Conservation (phyloP, 2,888 invertebrate genomes). For the Limnephilus lunatus region DNA sequence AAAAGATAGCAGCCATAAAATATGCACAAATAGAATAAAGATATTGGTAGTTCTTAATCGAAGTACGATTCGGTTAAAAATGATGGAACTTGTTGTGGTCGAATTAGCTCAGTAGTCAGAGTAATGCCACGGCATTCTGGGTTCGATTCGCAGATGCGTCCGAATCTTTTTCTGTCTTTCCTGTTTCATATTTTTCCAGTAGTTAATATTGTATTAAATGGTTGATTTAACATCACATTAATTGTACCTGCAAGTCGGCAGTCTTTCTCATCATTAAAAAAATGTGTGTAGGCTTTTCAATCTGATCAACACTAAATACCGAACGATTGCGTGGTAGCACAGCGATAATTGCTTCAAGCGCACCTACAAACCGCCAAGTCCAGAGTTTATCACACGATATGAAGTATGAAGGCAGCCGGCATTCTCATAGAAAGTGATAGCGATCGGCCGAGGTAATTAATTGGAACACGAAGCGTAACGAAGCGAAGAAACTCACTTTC, state of each 20-base stretch:
- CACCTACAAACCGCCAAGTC: background rate
- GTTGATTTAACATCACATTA: background rate
- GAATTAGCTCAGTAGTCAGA: too few relatives aligned
- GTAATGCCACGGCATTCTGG: too few relatives aligned
- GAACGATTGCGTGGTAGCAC: background rate
- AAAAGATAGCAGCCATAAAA: too few relatives aligned
- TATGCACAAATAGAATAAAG: too few relatives aligned
- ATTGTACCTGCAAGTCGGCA: background rate
- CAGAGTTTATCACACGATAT: background rate
- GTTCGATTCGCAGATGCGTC: too few relatives aligned
- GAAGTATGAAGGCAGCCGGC: background rate
- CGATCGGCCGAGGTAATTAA: slow-evolving; percentile 34
- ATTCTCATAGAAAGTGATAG: slow-evolving; percentile 40
- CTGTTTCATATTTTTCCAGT: too few relatives aligned
- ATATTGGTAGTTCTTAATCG: too few relatives aligned
- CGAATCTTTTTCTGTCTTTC: too few relatives aligned
- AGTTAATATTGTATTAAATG: too few relatives aligned
- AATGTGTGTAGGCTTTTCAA: background rate
- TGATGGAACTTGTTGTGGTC: too few relatives aligned
- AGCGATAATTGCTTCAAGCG: background rate
- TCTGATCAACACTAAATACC: background rate
- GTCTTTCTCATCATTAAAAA: background rate
- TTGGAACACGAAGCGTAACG: slow-evolving; percentile 41
- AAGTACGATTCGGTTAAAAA: too few relatives aligned
- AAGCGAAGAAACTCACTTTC: slow-evolving; percentile 46